Evolutionary conservation across 2,113 vertebrate species (phyloP), one percentile per base, ranked within the genome.

Genomic region (Nanorana parkeri): DNA sequence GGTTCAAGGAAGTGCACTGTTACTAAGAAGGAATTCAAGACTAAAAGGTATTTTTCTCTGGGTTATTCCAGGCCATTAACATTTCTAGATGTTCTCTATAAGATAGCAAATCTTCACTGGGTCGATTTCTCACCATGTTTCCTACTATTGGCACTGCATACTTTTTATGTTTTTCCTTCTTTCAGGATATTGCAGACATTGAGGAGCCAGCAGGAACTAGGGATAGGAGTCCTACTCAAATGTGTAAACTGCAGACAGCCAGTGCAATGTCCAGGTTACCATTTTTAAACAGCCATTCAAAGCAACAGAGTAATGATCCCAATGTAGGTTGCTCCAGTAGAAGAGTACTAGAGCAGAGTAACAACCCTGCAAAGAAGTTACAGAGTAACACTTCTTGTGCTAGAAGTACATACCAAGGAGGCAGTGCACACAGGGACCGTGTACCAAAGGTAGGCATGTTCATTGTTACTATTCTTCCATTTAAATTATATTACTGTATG

Each of bases 131-230:
- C n/a, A n/a, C n/a, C n/a, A n/a, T n/a, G n/a, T n/a, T n/a, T n/a
- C n/a, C 13, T 47, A 1, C 11, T 10, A 2, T 47, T 47, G 41
- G 10, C 41, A 6, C 11, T 47, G 41, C 10, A 47, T 47, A 47
- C 3, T 26, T 17, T 24, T 61, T 61, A 19, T 54, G n/a, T 64
- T 64, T 56, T 74, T 11, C 23, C 19, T 47, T 52, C 10, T 77
- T 29, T 20, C 61, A 78, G 76, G n/a, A 78, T 32, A 55, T 67
- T 19, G 21, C 24, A 11, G 41, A 36, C 23, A 41, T 58, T 47
- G 28, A 79, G 10, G 54, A 41, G 16, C n/a, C 28, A 23, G n/a
- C 20, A 2, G 23, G 15, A 47, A 26, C 16, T 36, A 52, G 67
- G 11, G 56, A 58, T 24, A 7, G 11, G 21, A n/a, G 15, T 56